phyloP scores from a whole-genome alignment of 1,140 invertebrate species.

The Tyrophagus putrescentiae region DNA sequence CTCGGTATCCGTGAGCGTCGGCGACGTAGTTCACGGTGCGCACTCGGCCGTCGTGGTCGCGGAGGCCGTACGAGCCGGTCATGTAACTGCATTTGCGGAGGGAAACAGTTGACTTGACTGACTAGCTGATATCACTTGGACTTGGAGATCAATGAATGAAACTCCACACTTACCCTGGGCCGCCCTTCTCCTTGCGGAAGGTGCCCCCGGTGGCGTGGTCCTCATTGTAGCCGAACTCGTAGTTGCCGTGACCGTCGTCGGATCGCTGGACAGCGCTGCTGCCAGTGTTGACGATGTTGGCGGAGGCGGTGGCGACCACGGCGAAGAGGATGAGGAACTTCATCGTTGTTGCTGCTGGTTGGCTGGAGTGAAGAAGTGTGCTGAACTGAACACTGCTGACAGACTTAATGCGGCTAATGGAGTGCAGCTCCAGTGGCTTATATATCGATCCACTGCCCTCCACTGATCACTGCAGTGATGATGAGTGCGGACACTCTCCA shows the following conservation, averaged over 20 bases:
- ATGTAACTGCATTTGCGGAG: too few species aligned
- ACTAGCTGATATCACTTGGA: too few species aligned
- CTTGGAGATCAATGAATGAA: too few species aligned
- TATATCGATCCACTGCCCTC: not conserved
- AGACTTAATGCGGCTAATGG: not conserved
- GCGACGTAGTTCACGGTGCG: constrained; percentile 27
- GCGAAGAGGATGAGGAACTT: not conserved
- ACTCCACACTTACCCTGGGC: constrained; percentile 26
- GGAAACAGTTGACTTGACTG: too few species aligned
- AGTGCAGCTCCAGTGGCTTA: not conserved
- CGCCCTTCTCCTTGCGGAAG: constrained; percentile 27
- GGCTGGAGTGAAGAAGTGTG: too few species aligned
- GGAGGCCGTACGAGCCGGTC: constrained; percentile 29
- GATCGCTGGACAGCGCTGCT: not conserved
- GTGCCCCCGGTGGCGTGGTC: constrained; percentile 26
- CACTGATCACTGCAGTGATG: too few species aligned
- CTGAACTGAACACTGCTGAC: too few species aligned
- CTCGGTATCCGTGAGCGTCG: constrained; percentile 27
- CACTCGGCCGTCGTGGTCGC: constrained; percentile 27
- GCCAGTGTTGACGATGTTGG: not conserved
- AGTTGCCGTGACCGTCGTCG: constrained; percentile 24
- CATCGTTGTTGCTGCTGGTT: not conserved
- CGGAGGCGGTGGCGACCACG: not conserved
- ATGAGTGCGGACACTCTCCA: too few species aligned
- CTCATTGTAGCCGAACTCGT: constrained; percentile 27